phyloP scores from a whole-genome alignment of 2,113 vertebrate species.

The Chionodraco myersi region DNA sequence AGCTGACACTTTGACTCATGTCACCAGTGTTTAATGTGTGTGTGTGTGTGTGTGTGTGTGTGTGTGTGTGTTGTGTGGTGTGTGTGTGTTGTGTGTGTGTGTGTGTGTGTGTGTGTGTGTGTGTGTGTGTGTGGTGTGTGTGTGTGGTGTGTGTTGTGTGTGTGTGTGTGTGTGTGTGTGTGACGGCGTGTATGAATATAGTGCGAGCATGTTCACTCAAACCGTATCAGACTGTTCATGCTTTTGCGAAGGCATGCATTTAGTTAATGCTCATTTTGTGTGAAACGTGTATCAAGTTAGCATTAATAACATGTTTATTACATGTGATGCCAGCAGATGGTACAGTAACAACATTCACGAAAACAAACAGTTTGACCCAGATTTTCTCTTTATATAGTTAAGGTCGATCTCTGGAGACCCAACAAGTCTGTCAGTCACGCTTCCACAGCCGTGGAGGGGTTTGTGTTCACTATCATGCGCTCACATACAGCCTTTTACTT shows the following conservation, averaged over 20 bases:
- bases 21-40: constrained; percentile 40
- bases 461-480: constrained; percentile 23
- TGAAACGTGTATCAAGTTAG: not conserved
- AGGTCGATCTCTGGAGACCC: constrained; percentile 13
- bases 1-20: constrained; percentile 72
- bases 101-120: not conserved
- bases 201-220: not conserved
- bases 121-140: not conserved
- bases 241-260: not conserved
- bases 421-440: constrained; percentile 17
- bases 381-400: not conserved
- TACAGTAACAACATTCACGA: constrained; percentile 14
- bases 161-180: not conserved
- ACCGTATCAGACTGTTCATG: not conserved
- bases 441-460: not conserved
- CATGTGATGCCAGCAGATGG: constrained; percentile 14
- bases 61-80: too few species aligned
- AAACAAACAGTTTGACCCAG: constrained; percentile 36
- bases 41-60: not conserved
- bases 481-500: constrained; percentile 23
- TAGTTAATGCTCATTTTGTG: constrained; percentile 8
- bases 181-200: not conserved
- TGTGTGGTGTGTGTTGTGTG: not conserved
- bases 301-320: constrained; percentile 23
- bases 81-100: too few species aligned